Base-by-base conservation (phyloP, 2,797 vertebrate genomes). In the Margarornis squamiger region DNA sequence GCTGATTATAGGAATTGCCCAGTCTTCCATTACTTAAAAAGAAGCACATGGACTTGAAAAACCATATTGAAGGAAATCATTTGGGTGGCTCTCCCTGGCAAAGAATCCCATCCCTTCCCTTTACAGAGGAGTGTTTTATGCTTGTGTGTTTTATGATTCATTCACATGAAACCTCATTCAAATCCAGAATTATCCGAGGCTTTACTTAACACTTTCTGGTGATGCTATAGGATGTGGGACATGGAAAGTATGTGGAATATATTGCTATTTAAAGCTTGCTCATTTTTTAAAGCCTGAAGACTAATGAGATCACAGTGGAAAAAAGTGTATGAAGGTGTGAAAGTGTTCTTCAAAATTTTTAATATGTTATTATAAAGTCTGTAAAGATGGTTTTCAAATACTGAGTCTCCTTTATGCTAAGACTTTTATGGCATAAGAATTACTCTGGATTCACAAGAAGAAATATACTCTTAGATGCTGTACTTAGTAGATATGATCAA, bases 21-120 rank as follows among this genome's bases (percentile, higher is more conserved):
- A 17, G 46, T 81, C 73, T 94, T 95, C 88, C 55, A 94, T 95
- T 95, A 77, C 77, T 92, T 87, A 66, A 90, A 91, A 94, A 77
- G 88, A 95, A 96, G 52, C 48, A 95, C 45, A 78, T 55, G n/a
- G 38, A 77, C 32, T 59, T 86, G 85, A 84, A 94, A 93, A 94
- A 52, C 5, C 13, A 16, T 87, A 66, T 78, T 76, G 63, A 63
- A 85, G 85, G 78, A 77, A 91, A 91, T 76, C 0, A 68, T 76
- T 92, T 58, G 76, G 34, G 59, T 94, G 84, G 73, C 55, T 81
- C 43, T 95, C 55, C 26, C 88, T 80, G 54, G 48, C 58, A 90
- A 52, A 81, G 76, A 36, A 39, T 89, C 46, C 11, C 19, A 71
- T 84, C 67, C 15, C 74, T 83, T 88, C 45, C 59, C 73, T 68